Conservation (phyloP, 2,113 vertebrate genomes). For the Pluvianellus socialis region DNA sequence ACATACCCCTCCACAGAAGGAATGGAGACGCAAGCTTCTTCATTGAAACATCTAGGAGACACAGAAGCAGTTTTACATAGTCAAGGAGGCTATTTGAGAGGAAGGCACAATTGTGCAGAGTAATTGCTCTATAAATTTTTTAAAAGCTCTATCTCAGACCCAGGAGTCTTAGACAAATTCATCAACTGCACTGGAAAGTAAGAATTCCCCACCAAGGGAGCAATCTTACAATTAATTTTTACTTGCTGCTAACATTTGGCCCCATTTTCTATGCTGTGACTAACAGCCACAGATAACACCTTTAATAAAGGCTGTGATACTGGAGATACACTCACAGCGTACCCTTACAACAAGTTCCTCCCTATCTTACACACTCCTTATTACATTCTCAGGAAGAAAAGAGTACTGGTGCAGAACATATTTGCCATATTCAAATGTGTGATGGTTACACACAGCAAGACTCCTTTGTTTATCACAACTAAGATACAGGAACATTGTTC, state of each 20-base stretch:
- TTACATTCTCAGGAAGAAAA: background rate
- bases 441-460: background rate
- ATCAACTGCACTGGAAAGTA: background rate
- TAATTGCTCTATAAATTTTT: slow-evolving; percentile 32
- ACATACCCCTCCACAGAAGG: slow-evolving; percentile 88
- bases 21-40: slow-evolving; percentile 84
- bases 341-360: background rate
- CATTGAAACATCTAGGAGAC: slow-evolving; percentile 83
- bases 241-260: slow-evolving; percentile 37
- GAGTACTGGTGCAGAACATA: background rate
- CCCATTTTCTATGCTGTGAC: background rate
- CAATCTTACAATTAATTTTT: slow-evolving; percentile 18
- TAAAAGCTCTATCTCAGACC: background rate
- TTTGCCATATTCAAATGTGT: rapidly evolving
- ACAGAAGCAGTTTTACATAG: background rate
- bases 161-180: slow-evolving; percentile 25
- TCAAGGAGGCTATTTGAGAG: background rate
- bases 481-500: rapidly evolving
- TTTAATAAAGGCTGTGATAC: background rate
- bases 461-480: background rate
- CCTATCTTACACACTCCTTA: background rate
- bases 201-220: background rate
- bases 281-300: slow-evolving; percentile 1
- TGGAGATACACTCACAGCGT: background rate
- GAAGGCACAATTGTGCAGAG: background rate